Conservation (phyloP, 2,888 invertebrate species). For the Spisula subtruncata region DNA sequence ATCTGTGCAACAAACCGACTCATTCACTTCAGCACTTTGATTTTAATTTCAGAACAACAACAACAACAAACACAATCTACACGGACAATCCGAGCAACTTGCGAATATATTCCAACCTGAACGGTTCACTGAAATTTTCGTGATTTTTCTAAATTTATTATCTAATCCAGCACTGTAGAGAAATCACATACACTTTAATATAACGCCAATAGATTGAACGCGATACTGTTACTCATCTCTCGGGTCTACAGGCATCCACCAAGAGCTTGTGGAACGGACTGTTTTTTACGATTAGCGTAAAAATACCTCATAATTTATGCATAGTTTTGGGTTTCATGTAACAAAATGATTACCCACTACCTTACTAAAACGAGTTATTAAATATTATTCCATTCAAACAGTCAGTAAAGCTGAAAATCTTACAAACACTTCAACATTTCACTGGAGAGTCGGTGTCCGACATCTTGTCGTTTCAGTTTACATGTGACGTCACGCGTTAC, state of each 20-base stretch:
- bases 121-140: background rate
- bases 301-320: conserved; percentile 22
- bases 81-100: background rate
- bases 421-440: background rate
- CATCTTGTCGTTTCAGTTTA: conserved; percentile 70
- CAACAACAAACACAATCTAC: background rate
- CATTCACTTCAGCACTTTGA: no score
- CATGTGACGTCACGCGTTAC: conserved; percentile 68
- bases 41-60: no score
- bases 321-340: background rate
- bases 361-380: background rate
- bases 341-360: background rate
- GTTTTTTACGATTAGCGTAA: conserved; percentile 5
- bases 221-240: background rate
- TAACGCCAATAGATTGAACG: conserved; percentile 17
- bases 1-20: no score
- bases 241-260: background rate
- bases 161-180: background rate
- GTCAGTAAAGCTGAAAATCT: background rate
- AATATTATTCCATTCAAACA: conserved; percentile 15
- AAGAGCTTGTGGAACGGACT: background rate
- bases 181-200: background rate
- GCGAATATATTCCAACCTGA: background rate
- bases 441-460: conserved; percentile 49
- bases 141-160: background rate